phyloP scores from a whole-genome alignment of 2,113 vertebrate genomes.

The Salvator merianae region DNA sequence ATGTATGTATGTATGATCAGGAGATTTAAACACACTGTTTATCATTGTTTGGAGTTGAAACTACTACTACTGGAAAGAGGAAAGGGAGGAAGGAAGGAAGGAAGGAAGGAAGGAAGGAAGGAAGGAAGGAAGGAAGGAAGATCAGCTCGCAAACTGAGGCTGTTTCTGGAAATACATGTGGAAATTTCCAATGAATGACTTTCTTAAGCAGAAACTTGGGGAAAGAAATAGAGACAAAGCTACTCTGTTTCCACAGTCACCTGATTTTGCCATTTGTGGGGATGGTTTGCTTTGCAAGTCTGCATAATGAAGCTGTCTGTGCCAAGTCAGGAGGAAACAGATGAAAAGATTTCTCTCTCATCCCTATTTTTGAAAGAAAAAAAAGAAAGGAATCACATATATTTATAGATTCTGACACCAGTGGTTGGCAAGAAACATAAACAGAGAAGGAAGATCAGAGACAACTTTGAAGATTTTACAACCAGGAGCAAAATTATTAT shows the following conservation, averaged over 20 bases:
- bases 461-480: neutral
- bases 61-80: neutral
- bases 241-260: neutral
- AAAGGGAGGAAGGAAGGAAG: neutral
- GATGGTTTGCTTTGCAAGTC: neutral
- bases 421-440: neutral
- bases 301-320: neutral
- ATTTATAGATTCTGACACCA: neutral
- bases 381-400: neutral
- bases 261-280: neutral
- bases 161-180: neutral
- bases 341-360: neutral
- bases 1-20: too few relatives aligned
- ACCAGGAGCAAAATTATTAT: conserved; percentile 3
- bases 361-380: neutral
- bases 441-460: neutral
- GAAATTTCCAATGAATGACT: neutral
- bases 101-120: too few relatives aligned
- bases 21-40: neutral
- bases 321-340: neutral
- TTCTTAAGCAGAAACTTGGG: neutral
- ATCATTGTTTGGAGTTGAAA: too few relatives aligned
- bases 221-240: neutral
- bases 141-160: too few relatives aligned
- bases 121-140: too few relatives aligned